Conservation (phyloP, 2,888 invertebrate species). For the Torymus auratus region DNA sequence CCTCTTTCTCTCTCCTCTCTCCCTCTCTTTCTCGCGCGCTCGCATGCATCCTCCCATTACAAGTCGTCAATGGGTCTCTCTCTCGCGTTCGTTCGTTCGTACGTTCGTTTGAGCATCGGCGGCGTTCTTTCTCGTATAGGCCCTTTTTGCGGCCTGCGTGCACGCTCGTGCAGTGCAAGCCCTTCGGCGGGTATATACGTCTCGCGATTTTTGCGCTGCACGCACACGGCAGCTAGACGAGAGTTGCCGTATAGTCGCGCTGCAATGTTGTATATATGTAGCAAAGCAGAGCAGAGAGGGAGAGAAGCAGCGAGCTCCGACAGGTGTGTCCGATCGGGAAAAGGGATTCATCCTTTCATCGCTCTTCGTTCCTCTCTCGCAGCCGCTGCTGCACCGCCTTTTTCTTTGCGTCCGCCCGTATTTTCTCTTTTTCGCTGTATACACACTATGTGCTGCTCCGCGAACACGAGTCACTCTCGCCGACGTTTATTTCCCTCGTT, state of each 20-base stretch:
- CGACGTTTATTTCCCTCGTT: conserved; percentile 13
- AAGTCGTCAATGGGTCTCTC: conserved; percentile 37
- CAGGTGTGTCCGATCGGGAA: conserved; percentile 54
- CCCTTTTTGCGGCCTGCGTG: background rate
- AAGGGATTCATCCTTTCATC: conserved; percentile 52
- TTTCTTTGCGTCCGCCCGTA: background rate
- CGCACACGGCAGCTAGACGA: conserved; percentile 18
- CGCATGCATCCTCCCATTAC: conserved; percentile 36
- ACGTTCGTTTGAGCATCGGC: conserved; percentile 27
- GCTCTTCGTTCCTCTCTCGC: conserved; percentile 25
- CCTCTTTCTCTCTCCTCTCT: conserved; percentile 28
- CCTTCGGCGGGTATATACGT: background rate
- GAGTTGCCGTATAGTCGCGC: conserved; percentile 17
- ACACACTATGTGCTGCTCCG: conserved; percentile 16
- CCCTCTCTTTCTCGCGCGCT: conserved; percentile 22
- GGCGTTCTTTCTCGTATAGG: conserved; percentile 6
- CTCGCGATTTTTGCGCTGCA: conserved; percentile 25
- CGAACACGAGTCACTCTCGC: background rate
- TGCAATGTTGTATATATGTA: too few relatives aligned
- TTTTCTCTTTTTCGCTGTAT: conserved; percentile 30
- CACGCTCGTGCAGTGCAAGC: too few relatives aligned
- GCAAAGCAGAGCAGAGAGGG: too few relatives aligned
- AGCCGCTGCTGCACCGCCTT: background rate
- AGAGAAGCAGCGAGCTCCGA: conserved; percentile 30
- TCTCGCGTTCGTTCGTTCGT: conserved; percentile 9